Evolutionary conservation across 2,888 invertebrate species (phyloP), one percentile per base, ranked within the genome.

Genomic region (Villa cingulata): DNA sequence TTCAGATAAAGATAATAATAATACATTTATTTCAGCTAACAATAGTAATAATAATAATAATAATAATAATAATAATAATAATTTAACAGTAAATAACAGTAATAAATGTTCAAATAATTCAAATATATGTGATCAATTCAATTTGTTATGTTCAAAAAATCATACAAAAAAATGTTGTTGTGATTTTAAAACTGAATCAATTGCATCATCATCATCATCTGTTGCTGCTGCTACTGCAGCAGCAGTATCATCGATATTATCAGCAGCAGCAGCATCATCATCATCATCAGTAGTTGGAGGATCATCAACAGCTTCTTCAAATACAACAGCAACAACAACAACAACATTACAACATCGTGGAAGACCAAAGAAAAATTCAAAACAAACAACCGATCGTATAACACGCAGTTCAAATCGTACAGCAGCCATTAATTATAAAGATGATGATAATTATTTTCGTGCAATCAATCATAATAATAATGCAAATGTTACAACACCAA

Each of bases 381-480:
- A 43, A 19, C 19, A 29, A 16, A 10, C 12, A 16, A 47, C 47
- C 12, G 47, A 47, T 47, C 37, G 47, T n/a, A 47, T 47, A 19
- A 47, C 47, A 4, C 41, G 47, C 16, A 47, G 47, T n/a, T 47
- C 47, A 29, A 47, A 47, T 38, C 17, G 47, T 14, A 47, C 47
- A 27, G 27, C 20, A 15, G 12, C 37, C 15, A 12, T 46, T 15
- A 41, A 46, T 37, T 46, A 46, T 42, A 46, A 46, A 42, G 46
- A 46, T 27, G 46, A 46, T 27, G 46, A 46, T 15, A 23, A 18
- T 15, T n/a, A n/a, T n/a, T n/a, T n/a, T n/a, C n/a, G n/a, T n/a
- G n/a, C n/a, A n/a, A n/a, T n/a, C n/a, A n/a, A n/a, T n/a, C n/a
- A n/a, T n/a, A n/a, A 7, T 36, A 16, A 36, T 12, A 18, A 4